Evolutionary conservation across 2,888 invertebrate genomes (phyloP).

Genomic region (Lycocerus yunnanus): DNA sequence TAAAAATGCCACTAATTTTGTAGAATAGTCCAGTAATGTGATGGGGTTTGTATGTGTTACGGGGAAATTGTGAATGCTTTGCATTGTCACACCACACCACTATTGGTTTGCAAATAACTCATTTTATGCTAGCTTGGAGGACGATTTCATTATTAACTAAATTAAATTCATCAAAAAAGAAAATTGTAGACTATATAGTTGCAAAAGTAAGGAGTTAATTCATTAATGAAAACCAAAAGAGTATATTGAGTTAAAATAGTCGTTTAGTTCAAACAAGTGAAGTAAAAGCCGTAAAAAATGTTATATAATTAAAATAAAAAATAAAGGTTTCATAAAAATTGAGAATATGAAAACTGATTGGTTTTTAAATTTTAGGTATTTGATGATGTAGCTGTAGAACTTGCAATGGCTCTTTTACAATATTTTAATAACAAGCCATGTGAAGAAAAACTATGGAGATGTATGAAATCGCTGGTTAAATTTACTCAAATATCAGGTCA

Average conservation of each 20-base stretch:
- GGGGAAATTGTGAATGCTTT: neutral
- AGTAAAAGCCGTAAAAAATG: too few species aligned
- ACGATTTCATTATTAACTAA: neutral
- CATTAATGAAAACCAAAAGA: neutral
- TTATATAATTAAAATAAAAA: too few species aligned
- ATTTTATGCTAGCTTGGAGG: neutral
- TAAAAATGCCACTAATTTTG: neutral
- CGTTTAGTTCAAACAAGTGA: neutral
- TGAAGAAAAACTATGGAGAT: constrained; percentile 81
- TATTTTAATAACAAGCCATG: constrained; percentile 79
- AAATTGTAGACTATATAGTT: neutral
- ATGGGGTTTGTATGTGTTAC: neutral
- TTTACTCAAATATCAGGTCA: constrained; percentile 76
- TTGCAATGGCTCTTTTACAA: constrained; percentile 89
- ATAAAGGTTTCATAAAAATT: too few species aligned
- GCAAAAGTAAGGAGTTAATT: neutral
- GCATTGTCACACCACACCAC: neutral
- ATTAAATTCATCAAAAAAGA: neutral
- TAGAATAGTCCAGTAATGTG: neutral
- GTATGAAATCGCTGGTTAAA: constrained; percentile 75
- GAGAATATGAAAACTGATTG: neutral
- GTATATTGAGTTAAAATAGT: neutral
- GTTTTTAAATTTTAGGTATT: constrained; percentile 72
- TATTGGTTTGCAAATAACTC: neutral
- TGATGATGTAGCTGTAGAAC: constrained; percentile 90